phyloP scores from a whole-genome alignment of 2,888 invertebrate species.

The Keiferia lycopersicella region DNA sequence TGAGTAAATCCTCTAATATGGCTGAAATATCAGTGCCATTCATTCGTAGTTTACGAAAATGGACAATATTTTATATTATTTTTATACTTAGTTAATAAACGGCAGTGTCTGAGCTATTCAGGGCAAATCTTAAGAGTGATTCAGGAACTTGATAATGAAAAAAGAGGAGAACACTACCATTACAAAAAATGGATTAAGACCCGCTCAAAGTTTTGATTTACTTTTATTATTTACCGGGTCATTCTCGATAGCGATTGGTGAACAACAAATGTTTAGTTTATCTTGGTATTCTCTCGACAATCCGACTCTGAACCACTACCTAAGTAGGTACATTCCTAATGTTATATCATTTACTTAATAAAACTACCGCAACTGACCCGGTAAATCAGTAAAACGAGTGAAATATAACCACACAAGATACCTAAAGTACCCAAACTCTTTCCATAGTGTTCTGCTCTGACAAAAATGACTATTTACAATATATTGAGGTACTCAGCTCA shows the following conservation, averaged over 20 bases:
- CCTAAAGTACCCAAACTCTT: background rate
- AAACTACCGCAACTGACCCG: too few species aligned
- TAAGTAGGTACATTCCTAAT: too few species aligned
- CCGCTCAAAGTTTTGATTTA: too few species aligned
- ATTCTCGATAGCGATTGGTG: too few species aligned
- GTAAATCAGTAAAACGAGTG: too few species aligned
- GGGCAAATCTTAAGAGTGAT: conserved; percentile 22
- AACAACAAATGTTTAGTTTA: too few species aligned
- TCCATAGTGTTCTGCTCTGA: background rate
- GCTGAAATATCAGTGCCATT: background rate
- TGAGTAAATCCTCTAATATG: conserved; percentile 17
- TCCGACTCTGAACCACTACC: too few species aligned
- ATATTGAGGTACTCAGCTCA: conserved; percentile 54
- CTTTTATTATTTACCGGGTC: too few species aligned
- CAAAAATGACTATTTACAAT: background rate
- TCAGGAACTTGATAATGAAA: conserved; percentile 36
- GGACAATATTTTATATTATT: background rate
- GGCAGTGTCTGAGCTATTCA: conserved; percentile 14
- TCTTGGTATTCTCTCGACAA: too few species aligned
- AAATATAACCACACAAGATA: background rate
- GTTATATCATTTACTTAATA: too few species aligned
- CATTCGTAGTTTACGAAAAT: conserved; percentile 1
- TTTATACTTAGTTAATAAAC: background rate
- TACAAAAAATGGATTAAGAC: too few species aligned
- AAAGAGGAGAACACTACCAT: conserved; percentile 1